These are phyloP conservation scores for Rhamphomyia laevipes DNA, from an alignment of 2,888 invertebrate species.

Conservation along the genomic window DNA sequence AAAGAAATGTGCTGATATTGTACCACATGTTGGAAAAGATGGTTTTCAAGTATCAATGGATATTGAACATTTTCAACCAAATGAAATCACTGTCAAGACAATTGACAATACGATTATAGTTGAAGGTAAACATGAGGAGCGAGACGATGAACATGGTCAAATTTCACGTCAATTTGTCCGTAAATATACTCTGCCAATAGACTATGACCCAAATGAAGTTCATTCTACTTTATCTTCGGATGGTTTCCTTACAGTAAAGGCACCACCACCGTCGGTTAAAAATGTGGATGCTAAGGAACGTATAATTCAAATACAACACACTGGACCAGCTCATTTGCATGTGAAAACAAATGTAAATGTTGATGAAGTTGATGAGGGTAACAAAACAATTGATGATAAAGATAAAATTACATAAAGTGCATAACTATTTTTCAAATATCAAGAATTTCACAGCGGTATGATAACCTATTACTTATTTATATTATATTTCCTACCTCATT, in stretches of 20 bases:
- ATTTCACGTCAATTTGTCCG: constrained; percentile 52
- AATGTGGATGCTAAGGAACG: constrained; percentile 38
- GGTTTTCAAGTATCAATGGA: constrained; percentile 64
- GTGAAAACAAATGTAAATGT: too few relatives aligned
- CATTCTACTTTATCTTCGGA: constrained; percentile 64
- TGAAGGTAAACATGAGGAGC: constrained; percentile 75
- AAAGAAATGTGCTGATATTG: too few relatives aligned
- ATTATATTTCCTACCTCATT: too few relatives aligned
- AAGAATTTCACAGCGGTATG: too few relatives aligned
- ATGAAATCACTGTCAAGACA: constrained; percentile 60
- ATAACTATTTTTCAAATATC: too few relatives aligned
- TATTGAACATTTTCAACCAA: constrained; percentile 59
- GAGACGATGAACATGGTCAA: constrained; percentile 69
- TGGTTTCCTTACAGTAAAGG: constrained; percentile 57
- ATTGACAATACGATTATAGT: constrained; percentile 48
- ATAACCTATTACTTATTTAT: too few relatives aligned
- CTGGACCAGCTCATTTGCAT: constrained; percentile 45
- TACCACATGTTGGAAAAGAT: constrained; percentile 46
- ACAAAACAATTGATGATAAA: too few relatives aligned
- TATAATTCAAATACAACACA: constrained; percentile 48
- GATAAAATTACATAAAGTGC: too few relatives aligned
- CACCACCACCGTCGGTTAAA: constrained; percentile 41
- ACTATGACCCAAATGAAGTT: constrained; percentile 60
- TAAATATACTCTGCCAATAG: constrained; percentile 46
- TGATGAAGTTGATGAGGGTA: too few relatives aligned